Conservation (phyloP, 2,113 vertebrate species). For the Sinocyclocheilus anophthalmus region DNA sequence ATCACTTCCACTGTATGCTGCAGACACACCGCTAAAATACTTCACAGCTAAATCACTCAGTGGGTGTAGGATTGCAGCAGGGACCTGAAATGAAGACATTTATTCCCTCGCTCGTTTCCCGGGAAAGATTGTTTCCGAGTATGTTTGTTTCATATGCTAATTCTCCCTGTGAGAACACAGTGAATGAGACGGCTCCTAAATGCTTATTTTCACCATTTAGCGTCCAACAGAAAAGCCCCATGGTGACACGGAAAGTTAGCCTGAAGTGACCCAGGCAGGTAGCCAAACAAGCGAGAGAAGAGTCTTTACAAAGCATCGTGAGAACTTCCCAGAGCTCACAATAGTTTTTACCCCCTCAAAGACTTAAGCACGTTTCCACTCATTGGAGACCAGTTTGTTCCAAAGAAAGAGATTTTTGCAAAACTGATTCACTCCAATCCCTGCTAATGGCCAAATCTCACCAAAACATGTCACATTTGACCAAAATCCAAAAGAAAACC, state of each 20-base stretch:
- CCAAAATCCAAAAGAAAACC: background rate
- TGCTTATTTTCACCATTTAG: constrained; percentile 39
- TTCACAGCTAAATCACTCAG: constrained; percentile 36
- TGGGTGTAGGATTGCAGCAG: constrained; percentile 25
- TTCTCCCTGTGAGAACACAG: constrained; percentile 32
- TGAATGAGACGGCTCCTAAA: constrained; percentile 28
- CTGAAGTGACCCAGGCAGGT: constrained; percentile 52
- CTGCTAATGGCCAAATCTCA: background rate
- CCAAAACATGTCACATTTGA: background rate
- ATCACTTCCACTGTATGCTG: constrained; percentile 24
- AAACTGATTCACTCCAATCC: background rate
- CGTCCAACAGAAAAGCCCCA: constrained; percentile 40
- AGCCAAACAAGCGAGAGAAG: constrained; percentile 47
- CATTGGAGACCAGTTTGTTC: background rate
- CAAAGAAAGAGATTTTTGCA: background rate
- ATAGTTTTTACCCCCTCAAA: constrained; percentile 32
- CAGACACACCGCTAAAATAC: constrained; percentile 2
- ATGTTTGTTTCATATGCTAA: constrained; percentile 47
- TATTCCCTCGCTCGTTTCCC: background rate
- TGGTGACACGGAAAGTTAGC: constrained; percentile 31
- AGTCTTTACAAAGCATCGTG: constrained; percentile 51
- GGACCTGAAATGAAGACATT: constrained; percentile 19
- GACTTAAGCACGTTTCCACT: constrained; percentile 33
- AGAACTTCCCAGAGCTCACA: constrained; percentile 51
- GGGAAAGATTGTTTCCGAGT: constrained; percentile 28